Base-by-base conservation (phyloP, 2,888 invertebrate species). In the Dryomyza anilis region DNA sequence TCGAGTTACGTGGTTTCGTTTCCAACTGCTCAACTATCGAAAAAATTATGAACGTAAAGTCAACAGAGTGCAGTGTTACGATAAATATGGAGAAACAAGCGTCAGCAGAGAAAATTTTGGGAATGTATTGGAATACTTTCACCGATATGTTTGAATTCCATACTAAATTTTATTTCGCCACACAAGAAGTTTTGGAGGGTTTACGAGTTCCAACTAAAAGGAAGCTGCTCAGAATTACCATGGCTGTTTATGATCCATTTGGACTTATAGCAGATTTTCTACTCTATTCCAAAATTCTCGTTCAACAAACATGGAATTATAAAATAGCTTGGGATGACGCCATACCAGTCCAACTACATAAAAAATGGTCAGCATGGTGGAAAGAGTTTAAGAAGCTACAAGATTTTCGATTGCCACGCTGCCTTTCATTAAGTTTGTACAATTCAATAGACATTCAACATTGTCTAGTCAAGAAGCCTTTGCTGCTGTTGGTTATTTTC, bases 141-240 rank as follows among this genome's bases (percentile, higher is more conserved):
- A 66, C 68, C 3, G 27, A 63, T 21, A 39, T 36, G 33, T 58
- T 61, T 39, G 72, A 0, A 59, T 75, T 23, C n/a, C n/a, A n/a
- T n/a, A n/a, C n/a, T n/a, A n/a, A n/a, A n/a, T n/a, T n/a, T n/a
- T n/a, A n/a, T n/a, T n/a, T n/a, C n/a, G n/a, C n/a, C n/a, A n/a
- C n/a, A n/a, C n/a, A n/a, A n/a, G n/a, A n/a, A n/a, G n/a, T n/a
- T 6, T 6, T n/a, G 36, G n/a, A 36, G 7, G 7, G 12, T 36
- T n/a, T n/a, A n/a, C n/a, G n/a, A n/a, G n/a, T n/a, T n/a, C n/a
- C n/a, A n/a, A n/a, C n/a, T n/a, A n/a, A n/a, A n/a, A n/a, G n/a
- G n/a, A n/a, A n/a, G n/a, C n/a, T n/a, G n/a, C n/a, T n/a, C n/a
- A n/a, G n/a, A n/a, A n/a, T n/a, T n/a, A n/a, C n/a, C n/a, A n/a